These are phyloP conservation scores for human (Homo sapiens) DNA, from an alignment of 2,113 vertebrate species.

Conservation along the genomic window GRCh38 chr5:161284501-161285000, in stretches of 20 bases:
- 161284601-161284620: neutral
- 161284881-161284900: neutral
- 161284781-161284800: neutral
- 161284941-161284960: neutral
- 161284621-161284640: neutral
- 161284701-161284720: neutral
- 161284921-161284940: neutral
- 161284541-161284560: neutral
- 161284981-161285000: neutral
- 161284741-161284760: neutral
- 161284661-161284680: neutral
- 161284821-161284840: neutral
- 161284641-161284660: too few relatives aligned
- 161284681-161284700: too few relatives aligned
- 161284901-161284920: neutral
- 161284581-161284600: accelerated
- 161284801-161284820: neutral
- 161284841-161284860: neutral
- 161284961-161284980: neutral
- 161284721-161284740: neutral
- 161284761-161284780: neutral
- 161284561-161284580: neutral
- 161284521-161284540: neutral
- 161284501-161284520: neutral
- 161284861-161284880: neutral